Evolutionary conservation across 2,797 vertebrate species (phyloP), one percentile per base, ranked within the genome.

Genomic region (Mionectes olivaceus): DNA sequence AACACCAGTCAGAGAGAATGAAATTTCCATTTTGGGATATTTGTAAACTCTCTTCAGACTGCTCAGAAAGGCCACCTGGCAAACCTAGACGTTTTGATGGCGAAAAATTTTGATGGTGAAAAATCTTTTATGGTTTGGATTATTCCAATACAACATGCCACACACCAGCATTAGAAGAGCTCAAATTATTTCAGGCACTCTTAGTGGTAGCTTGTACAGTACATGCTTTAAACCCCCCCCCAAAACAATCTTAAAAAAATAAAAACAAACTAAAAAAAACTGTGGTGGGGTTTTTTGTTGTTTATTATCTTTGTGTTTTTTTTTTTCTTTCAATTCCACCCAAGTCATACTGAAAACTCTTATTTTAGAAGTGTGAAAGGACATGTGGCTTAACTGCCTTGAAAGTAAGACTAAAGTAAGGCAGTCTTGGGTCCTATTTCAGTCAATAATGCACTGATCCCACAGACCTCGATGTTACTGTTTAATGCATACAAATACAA

Each of bases 391-490:
- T 50, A 76, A 53, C 23, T 76, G 5, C 11, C 27, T 61, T 61
- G 79, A 71, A 79, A 46, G 11, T 47, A 65, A 70, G 25, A 46
- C 16, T 50, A 35, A 50, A 44, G 5, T 32, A 27, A 68, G 22
- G 11, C 32, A 44, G 10, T 17, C 13, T 37, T 1, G 0, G 24
- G 41, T 50, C 28, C 11, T 50, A 0, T 39, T 82, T 65, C 28
- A 59, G 22, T 55, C 44, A 21, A 5, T n/a, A 47, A 39, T 9
- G 28, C 35, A 65, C 10, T 74, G 44, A 39, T n/a, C 39, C 7
- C 67, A 17, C 28, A 24, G 32, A 18, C 18, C 19, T 84, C 10
- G 11, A 2, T 27, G 10, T 88, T 33, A 17, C 13, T 46, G 18
- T 74, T 82, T 50, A 50, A 55, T 28, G 11, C 5, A 13, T 37